Percentiles rank a stretch among this genome's conserved stretches.
phyloP scores from a whole-genome alignment of 2,888 invertebrate genomes.

The Agonopterix subpropinquella region DNA sequence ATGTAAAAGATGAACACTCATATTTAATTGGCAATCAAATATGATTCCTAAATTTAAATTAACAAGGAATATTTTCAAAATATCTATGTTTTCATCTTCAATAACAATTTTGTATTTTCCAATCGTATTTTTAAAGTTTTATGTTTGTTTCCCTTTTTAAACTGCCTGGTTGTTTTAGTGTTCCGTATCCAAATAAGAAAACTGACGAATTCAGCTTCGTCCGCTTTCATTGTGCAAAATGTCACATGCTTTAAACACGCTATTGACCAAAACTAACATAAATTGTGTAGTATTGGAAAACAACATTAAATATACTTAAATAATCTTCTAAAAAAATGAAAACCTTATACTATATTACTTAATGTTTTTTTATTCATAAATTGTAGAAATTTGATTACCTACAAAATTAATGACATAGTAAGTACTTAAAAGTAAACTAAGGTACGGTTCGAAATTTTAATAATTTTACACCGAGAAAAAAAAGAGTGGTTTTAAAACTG shows the following conservation, averaged over 20 bases:
- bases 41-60: too few relatives aligned
- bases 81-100: constrained; percentile 6
- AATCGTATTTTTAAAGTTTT: not conserved
- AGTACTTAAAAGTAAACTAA: too few relatives aligned
- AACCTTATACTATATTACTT: too few relatives aligned
- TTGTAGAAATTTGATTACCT: too few relatives aligned
- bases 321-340: too few relatives aligned
- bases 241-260: constrained; percentile 35
- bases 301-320: too few relatives aligned
- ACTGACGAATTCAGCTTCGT: not conserved
- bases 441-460: too few relatives aligned
- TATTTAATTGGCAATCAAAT: not conserved
- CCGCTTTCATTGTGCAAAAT: constrained; percentile 29
- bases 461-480: too few relatives aligned
- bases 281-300: not conserved
- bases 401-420: too few relatives aligned
- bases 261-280: constrained; percentile 29
- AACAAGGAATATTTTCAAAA: too few relatives aligned
- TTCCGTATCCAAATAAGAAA: constrained; percentile 5
- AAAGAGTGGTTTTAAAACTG: too few relatives aligned
- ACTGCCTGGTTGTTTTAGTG: constrained; percentile 10
- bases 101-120: not conserved
- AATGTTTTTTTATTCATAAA: too few relatives aligned
- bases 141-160: constrained; percentile 1
- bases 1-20: constrained; percentile 7